Evolutionary conservation across 2,888 invertebrate genomes (phyloP).

Genomic region (Agrochola macilenta): DNA sequence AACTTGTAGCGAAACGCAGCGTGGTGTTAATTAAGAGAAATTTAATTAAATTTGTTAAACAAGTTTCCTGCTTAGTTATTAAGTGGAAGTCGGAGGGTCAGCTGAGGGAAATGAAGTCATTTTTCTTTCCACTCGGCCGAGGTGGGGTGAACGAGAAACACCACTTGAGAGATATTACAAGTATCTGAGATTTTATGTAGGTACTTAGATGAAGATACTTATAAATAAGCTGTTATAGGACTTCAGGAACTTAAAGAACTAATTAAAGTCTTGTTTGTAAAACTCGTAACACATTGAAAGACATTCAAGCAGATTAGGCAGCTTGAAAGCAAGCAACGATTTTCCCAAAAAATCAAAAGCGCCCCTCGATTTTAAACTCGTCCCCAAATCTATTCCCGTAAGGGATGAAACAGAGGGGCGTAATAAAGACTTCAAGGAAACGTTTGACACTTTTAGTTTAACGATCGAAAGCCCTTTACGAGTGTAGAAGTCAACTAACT

Average conservation of each 20-base stretch:
- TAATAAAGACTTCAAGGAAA: conserved; percentile 59
- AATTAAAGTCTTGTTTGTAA: neutral
- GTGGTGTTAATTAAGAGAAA: conserved; percentile 50
- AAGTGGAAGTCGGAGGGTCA: conserved; percentile 36
- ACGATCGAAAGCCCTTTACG: conserved; percentile 54
- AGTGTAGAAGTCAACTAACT: conserved; percentile 54
- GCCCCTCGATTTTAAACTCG: conserved; percentile 10
- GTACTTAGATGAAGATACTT: neutral
- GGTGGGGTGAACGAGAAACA: conserved; percentile 11
- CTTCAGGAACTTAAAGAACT: neutral
- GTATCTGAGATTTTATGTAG: conserved; percentile 1
- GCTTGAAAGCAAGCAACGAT: neutral
- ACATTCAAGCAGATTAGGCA: neutral
- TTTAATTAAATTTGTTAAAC: conserved; percentile 57
- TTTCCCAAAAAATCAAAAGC: conserved; percentile 17
- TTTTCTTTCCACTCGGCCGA: conserved; percentile 37
- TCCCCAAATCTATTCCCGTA: conserved; percentile 51
- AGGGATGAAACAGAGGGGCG: conserved; percentile 54
- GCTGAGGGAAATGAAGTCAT: conserved; percentile 48
- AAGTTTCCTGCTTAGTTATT: conserved; percentile 47
- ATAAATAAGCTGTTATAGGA: conserved; percentile 1
- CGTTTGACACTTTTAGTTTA: conserved; percentile 60
- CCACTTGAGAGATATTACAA: conserved; percentile 24
- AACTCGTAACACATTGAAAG: neutral
- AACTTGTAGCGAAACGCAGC: conserved; percentile 25